Evolutionary conservation across 1,140 invertebrate species (phyloP), one percentile per base, ranked within the genome.

Genomic region (Pseudomyrmex dendroicus): DNA sequence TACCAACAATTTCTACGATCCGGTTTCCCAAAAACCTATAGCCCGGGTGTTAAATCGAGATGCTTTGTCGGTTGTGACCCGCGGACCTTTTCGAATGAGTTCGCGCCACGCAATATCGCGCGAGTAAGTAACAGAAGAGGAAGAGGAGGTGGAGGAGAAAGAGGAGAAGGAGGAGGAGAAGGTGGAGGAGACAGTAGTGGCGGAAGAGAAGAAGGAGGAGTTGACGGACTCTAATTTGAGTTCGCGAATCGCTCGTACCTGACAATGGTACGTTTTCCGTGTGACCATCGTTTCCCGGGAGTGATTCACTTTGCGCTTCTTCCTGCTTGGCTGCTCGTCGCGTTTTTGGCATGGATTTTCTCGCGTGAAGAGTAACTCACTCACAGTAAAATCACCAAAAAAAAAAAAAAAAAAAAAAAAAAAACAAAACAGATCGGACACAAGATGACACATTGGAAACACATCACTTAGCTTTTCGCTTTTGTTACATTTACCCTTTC

Each of bases 261-360:
- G 76, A 80, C 66, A 80, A 80, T 80, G 76, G 76, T 80, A 80
- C 76, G 76, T 80, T 80, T 70, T n/a, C 66, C 76, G 66, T 78
- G 76, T 80, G 76, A 72, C 76, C 66, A 80, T 80, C 76, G 76
- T 80, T 80, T 80, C 72, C 76, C 76, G 76, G 76, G 76, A 80
- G 76, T 72, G 76, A 80, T 61, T 70, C 66, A 80, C 54, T 62
- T 80, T 80, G 66, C 76, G 76, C 76, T 84, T 68, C 76, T 68
- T 74, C 25, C 66, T 57, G 76, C 56, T 80, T 80, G 64, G 66
- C 66, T 80, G 66, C 56, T 80, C 76, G 52, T 84, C 72, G 67
- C 35, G 12, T 78, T 64, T 78, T 77, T 83, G 17, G 72, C 82
- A 76, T 83, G 73, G 73, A 66, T 77, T 83, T 73, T 57, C 50